Conservation (phyloP, 1,140 invertebrate genomes). For the Lasaia peninsularis region DNA sequence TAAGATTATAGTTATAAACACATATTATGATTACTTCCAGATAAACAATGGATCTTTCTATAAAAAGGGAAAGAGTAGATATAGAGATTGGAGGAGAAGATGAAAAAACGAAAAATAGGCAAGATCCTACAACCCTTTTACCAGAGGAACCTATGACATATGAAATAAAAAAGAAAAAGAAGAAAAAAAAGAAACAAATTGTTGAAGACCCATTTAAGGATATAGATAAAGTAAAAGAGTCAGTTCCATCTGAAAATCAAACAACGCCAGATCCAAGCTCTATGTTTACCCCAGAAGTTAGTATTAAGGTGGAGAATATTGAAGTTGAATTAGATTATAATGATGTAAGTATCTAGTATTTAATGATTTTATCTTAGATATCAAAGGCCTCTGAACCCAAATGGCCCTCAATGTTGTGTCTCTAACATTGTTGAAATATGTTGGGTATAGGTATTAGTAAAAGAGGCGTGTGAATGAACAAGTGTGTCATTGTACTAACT, state of each 20-base stretch:
- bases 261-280: conserved; percentile 17
- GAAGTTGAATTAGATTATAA: conserved; percentile 68
- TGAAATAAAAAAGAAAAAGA: conserved; percentile 65
- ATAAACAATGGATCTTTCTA: conserved; percentile 24
- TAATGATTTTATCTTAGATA: not conserved
- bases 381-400: no score
- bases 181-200: conserved; percentile 47
- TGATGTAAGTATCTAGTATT: conserved; percentile 51
- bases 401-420: no score
- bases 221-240: conserved; percentile 38
- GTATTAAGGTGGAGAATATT: conserved; percentile 67
- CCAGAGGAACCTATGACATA: conserved; percentile 65
- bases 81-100: conserved; percentile 31
- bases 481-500: no score
- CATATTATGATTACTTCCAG: conserved; percentile 17
- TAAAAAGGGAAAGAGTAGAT: conserved; percentile 27
- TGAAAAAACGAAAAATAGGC: conserved; percentile 27
- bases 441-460: no score
- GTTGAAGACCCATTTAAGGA: conserved; percentile 65
- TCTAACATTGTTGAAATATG: no score
- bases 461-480: no score
- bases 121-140: conserved; percentile 58
- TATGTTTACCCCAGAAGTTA: conserved; percentile 54
- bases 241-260: conserved; percentile 32
- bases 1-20: conserved; percentile 5